These are phyloP conservation scores for Pteronura brasiliensis DNA, from an alignment of 2,113 vertebrate species.

Conservation along the genomic window DNA sequence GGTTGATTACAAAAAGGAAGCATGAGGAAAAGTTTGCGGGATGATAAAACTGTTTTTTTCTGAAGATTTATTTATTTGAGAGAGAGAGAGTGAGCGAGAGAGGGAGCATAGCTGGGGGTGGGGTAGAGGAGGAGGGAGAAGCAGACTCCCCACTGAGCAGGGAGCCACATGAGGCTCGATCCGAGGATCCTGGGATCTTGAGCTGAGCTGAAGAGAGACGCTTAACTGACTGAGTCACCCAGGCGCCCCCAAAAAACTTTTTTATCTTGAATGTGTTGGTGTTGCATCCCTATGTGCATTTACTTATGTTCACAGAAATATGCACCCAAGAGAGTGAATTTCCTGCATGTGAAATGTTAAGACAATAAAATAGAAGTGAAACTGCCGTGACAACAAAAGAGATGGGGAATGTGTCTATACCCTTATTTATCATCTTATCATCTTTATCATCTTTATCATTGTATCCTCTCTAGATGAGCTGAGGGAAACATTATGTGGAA, in stretches of 20 bases:
- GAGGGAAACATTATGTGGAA: neutral
- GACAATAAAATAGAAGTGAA: neutral
- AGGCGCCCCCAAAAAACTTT: neutral
- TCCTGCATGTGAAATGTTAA: neutral
- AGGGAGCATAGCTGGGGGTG: no score
- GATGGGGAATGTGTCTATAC: neutral
- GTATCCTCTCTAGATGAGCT: neutral
- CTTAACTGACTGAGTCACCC: no score
- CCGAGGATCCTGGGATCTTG: no score
- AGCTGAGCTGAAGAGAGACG: no score
- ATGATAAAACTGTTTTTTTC: neutral
- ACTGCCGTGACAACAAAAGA: neutral
- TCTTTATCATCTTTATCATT: no score
- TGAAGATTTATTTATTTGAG: no score
- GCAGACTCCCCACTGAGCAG: no score
- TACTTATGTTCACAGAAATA: neutral
- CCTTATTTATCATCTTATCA: neutral
- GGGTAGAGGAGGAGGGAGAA: no score
- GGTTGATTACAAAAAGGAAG: neutral
- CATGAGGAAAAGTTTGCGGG: no score
- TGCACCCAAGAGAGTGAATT: neutral
- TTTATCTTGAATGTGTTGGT: neutral
- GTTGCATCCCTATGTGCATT: neutral
- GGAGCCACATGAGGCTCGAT: no score
- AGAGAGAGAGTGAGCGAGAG: no score